phyloP scores from a whole-genome alignment of 2,888 invertebrate species.

The Drosophila leonis region DNA sequence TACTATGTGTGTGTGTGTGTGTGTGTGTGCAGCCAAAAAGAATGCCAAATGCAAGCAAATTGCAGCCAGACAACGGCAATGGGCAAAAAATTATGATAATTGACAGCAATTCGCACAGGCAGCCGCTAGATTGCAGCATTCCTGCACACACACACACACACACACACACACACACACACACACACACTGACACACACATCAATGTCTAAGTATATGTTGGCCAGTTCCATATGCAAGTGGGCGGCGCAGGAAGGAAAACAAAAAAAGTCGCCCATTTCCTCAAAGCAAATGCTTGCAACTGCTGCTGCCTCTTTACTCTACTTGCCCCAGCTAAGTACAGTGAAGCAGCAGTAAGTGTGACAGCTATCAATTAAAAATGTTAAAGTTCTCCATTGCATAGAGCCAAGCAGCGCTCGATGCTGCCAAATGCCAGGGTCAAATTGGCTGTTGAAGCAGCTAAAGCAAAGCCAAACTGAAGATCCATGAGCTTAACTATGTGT shows the following conservation, averaged over 20 bases:
- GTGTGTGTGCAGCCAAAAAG: constrained; percentile 28
- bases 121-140: constrained; percentile 48
- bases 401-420: not conserved
- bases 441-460: not conserved
- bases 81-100: constrained; percentile 66
- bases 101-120: constrained; percentile 52
- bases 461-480: constrained; percentile 5
- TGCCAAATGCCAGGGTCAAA: constrained; percentile 48
- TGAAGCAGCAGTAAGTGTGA: not conserved
- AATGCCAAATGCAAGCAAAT: constrained; percentile 62
- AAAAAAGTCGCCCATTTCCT: constrained; percentile 28
- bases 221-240: constrained; percentile 39
- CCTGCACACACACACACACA: constrained; percentile 18
- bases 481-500: constrained; percentile 24
- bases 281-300: not conserved
- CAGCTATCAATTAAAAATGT: constrained; percentile 7
- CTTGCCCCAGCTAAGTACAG: not conserved
- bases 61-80: constrained; percentile 37
- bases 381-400: not conserved
- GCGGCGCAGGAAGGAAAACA: constrained; percentile 49
- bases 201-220: constrained; percentile 24
- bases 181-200: not conserved
- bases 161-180: not conserved
- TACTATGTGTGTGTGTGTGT: constrained; percentile 20
- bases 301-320: not conserved